A percentile compares a stretch with the other conserved stretches of the same genome.
Conservation (phyloP, 2,888 invertebrate genomes). For the Trachelus troglodyta region DNA sequence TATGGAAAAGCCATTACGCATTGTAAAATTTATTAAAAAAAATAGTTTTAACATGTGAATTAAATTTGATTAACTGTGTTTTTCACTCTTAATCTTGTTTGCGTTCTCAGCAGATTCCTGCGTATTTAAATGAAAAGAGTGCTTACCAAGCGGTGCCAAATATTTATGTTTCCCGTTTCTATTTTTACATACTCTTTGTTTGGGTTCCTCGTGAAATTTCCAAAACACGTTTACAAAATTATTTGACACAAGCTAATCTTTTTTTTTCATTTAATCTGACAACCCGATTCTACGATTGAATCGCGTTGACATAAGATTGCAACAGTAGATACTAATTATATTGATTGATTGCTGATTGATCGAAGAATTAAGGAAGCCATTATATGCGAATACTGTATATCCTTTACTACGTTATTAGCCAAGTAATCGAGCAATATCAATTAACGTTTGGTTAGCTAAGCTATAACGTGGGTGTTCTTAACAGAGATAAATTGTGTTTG, state of each 20-base stretch:
- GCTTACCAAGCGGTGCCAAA: not conserved
- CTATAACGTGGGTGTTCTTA: no score
- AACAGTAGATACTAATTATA: not conserved
- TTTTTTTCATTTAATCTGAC: not conserved
- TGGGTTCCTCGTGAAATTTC: not conserved
- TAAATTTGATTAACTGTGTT: not conserved
- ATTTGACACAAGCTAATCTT: not conserved
- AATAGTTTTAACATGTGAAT: not conserved
- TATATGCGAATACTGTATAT: no score
- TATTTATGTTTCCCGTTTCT: not conserved
- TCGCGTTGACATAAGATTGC: not conserved
- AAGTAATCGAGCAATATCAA: no score
- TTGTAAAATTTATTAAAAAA: not conserved
- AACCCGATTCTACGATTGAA: not conserved
- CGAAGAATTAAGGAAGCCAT: not conserved
- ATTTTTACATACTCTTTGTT: not conserved
- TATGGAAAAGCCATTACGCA: not conserved
- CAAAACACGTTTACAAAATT: not conserved
- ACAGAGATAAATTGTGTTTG: no score
- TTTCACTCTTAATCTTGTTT: not conserved
- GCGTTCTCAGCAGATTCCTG: not conserved
- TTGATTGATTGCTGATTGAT: not conserved
- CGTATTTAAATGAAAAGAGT: not conserved
- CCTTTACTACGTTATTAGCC: no score
- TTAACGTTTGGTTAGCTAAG: no score